These are phyloP conservation scores for Tokudaia tokunoshimensis DNA, from an alignment of 2,797 vertebrate species.

Conservation along the genomic window DNA sequence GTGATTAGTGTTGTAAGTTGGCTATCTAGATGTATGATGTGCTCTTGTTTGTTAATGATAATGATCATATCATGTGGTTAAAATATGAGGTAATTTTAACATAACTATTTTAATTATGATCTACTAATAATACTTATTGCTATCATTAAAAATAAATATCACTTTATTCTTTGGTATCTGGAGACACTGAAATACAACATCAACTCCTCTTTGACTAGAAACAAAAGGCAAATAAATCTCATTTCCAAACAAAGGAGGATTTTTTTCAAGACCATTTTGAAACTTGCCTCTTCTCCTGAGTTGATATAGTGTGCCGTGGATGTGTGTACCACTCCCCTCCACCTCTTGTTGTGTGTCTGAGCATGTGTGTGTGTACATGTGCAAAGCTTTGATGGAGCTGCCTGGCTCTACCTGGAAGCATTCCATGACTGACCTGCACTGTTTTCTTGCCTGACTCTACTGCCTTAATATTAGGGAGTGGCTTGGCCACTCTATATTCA, in stretches of 20 bases:
- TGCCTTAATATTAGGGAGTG: not conserved
- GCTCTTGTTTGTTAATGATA: conserved; percentile 44
- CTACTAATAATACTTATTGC: conserved; percentile 24
- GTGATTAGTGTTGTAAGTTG: not conserved
- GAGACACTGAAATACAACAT: conserved; percentile 25
- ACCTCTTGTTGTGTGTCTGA: not conserved
- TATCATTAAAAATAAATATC: conserved; percentile 55
- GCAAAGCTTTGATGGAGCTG: not conserved
- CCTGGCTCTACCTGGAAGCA: not conserved
- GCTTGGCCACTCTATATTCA: not conserved
- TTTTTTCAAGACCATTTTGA: conserved; percentile 2
- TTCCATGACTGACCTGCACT: not conserved
- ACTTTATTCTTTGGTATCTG: conserved; percentile 60
- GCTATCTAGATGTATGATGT: not conserved
- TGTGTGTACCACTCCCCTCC: not conserved
- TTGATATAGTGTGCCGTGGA: not conserved
- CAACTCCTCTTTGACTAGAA: not conserved
- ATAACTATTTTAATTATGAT: conserved; percentile 62
- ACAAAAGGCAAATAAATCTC: not conserved
- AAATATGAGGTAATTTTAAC: conserved; percentile 46
- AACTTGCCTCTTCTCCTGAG: not conserved
- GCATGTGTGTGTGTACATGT: no score
- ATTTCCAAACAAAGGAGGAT: conserved; percentile 64
- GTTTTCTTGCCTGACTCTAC: not conserved
- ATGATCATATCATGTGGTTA: conserved; percentile 53